Base-by-base conservation (phyloP, 2,113 vertebrate genomes). In the Sinocyclocheilus maitianheensis region DNA sequence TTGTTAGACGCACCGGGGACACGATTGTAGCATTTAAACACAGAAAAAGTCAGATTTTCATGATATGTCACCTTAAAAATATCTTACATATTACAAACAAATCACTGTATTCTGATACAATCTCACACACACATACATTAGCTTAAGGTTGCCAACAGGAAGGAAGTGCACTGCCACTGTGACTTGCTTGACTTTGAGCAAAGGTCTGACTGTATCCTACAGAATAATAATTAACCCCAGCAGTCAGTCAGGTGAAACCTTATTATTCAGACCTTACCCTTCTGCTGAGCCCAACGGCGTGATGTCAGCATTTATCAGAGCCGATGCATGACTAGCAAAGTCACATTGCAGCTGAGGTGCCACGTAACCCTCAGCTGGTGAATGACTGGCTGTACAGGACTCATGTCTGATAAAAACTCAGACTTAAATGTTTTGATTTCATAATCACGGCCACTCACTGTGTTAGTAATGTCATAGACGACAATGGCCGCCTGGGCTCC, bases 401-500 rank as follows among this genome's bases (percentile, higher is more conserved):
- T 13, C 62, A 24, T 13, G 40, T 6, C 20, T 48, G 72, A 48
- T 75, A 2, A n/a, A 81, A 16, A 24, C n/a, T 62, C 12, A 34
- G 11, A 76, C 7, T 16, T 62, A 8, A n/a, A 69, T 12, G 2
- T 22, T 30, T 62, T 75, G 6, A 84, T 81, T 46, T 77, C 1
- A 11, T 48, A n/a, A n/a, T 7, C 40, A 22, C 0, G 18, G 30
- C 71, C 24, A 93, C 96, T 95, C 92, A 99, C 98, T 94, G 96
- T 97, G 95, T 99, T 99, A 13, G 98, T 99, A 94, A 99, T 98
- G 92, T 99, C 98, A 40, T 98, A 99, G 92, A 99, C 98, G 78
- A 99, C 98, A 13, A 99, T 99, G 93, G 98, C 98, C 0, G 98
- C 98, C 92, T 99, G 98, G 0, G 98, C 98, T 1, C 98, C 98